Base-by-base conservation (phyloP, 2,113 vertebrate genomes). In the Phrynocephalus versicolor region DNA sequence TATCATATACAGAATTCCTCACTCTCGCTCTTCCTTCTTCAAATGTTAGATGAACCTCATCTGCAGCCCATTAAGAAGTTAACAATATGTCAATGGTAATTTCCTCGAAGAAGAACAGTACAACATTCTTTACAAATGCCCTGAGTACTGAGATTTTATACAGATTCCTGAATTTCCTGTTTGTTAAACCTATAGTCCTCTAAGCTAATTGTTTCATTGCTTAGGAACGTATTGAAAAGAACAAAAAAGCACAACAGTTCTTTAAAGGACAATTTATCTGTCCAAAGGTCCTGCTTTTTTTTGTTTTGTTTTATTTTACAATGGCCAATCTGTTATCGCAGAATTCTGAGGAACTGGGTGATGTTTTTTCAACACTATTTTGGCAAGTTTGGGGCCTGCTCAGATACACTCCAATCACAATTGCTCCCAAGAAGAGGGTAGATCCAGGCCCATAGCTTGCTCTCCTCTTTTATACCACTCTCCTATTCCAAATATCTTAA, bases 21-120 rank as follows among this genome's bases (percentile, higher is more conserved):
- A 97, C 97, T 95, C 98, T 97, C 64, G 97, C 97, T 93, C 94
- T 95, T 87, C 95, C 96, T 15, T 97, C 97, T 94, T 98, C 99
- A 95, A 99, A 99, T 94, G 98, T 98, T 89, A 99, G 92, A 85
- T 97, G 94, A 60, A 99, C 98, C 94, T 99, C 98, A 95, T 99
- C 99, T 99, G 93, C 55, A 69, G 71, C 58, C 0, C 0, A 67
- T 39, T 0, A 78, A 10, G 3, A 88, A 57, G 33, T 79, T 75
- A 84, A 19, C 13, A 89, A 14, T 60, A 83, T 3, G 65, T 82
- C 45, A 62, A 15, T 1, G 25, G 35, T 39, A 80, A 6, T 35
- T 79, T 67, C 55, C 60, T 74, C 58, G 74, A 83, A 73, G 75
- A 81, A 39, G 39, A 83, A 19, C 19, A 33, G 81, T 79, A 77